Base-by-base conservation (phyloP, 2,797 vertebrate genomes). In the Hypotaenidia philippensis region DNA sequence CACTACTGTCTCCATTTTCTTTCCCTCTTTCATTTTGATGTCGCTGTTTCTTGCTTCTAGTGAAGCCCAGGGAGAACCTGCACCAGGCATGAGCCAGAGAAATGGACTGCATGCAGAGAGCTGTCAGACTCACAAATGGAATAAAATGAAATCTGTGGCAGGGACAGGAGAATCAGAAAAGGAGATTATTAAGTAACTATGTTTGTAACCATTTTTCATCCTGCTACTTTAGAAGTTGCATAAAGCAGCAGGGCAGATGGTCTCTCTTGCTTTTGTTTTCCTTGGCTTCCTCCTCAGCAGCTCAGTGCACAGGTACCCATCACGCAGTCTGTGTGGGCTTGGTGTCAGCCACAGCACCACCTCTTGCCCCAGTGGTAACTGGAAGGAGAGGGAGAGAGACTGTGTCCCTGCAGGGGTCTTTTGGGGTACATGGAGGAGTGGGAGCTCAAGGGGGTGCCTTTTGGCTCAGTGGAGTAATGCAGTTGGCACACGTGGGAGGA, bases 321-420 rank as follows among this genome's bases (percentile, higher is more conserved):
- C 71, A 57, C n/a, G 17, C 20, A 49, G 26, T 6, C 25, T 0
- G 1, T 9, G 1, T 29, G 55, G 71, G 38, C 47, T 86, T 56
- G 5, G 13, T 13, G 10, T 29, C 0, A 0, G 27, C 18, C 0
- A 1, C 50, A 6, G 53, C 6, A 1, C 27, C 0, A 10, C 75
- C n/a, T 78, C 31, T 71, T 56, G 36, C 38, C n/a, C 13, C 3
- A 1, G 0, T 75, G 53, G 5, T 11, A 57, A 29, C 49, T 68
- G 19, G 26, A 74, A 69, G 55, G 71, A 63, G 47, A 52, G 9
- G 14, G 40, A 77, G 27, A 23, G 50, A 38, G 29, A 3, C 1
- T 3, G 25, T n/a, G 31, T 26, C 22, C 80, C 57, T 95, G 31
- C 1, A 4, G 40, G 26, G 18, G 26, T n/a, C 1, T 1, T 11